phyloP scores from a whole-genome alignment of 2,888 invertebrate genomes.

The Acrobasis repandana region DNA sequence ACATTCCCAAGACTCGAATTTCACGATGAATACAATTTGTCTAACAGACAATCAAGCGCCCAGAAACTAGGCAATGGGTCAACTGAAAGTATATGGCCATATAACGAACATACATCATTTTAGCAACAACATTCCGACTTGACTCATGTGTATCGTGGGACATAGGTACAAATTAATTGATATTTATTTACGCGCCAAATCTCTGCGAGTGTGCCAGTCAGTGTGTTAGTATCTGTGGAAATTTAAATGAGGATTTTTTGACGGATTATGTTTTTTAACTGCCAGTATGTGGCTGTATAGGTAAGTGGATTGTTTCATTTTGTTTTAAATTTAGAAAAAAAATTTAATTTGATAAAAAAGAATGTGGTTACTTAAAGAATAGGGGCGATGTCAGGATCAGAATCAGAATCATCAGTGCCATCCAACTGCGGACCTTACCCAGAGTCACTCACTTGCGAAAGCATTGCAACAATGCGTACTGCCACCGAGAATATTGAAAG shows the following conservation, averaged over 20 bases:
- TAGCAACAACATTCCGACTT: constrained; percentile 6
- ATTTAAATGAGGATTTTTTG: constrained; percentile 17
- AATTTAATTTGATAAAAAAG: no score
- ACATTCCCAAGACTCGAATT: neutral
- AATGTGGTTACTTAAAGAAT: no score
- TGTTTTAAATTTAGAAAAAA: neutral
- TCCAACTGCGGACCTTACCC: no score
- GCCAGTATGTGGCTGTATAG: constrained; percentile 22
- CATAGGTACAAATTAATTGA: constrained; percentile 70
- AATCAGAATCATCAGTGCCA: no score
- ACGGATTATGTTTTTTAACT: constrained; percentile 11
- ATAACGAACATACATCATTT: constrained; percentile 3
- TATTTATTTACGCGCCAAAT: constrained; percentile 59
- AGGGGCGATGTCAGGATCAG: no score
- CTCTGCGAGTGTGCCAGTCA: constrained; percentile 44
- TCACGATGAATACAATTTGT: neutral
- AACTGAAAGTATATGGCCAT: neutral
- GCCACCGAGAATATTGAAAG: no score
- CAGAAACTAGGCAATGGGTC: neutral
- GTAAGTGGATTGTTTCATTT: constrained; percentile 12
- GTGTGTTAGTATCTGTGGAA: constrained; percentile 24
- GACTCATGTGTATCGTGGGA: constrained; percentile 34
- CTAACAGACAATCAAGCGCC: constrained; percentile 7
- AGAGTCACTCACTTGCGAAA: no score
- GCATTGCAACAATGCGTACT: no score